Evolutionary conservation across 2,797 vertebrate species (phyloP).

Genomic region (Enteromius trimaculatus): DNA sequence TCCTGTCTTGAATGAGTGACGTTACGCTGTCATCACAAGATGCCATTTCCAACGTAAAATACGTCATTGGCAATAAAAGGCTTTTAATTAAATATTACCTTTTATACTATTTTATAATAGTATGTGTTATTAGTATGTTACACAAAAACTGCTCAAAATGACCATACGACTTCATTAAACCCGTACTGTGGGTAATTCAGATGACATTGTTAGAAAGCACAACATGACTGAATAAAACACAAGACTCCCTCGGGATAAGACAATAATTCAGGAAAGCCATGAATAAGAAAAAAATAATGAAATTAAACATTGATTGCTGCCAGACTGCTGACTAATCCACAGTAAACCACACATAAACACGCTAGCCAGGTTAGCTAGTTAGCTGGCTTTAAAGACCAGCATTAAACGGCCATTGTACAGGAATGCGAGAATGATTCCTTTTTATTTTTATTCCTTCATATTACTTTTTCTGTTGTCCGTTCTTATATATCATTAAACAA

Average conservation of each 20-base stretch:
- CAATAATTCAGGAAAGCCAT: background rate
- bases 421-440: slow-evolving; percentile 16
- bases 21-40: background rate
- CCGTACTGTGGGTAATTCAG: background rate
- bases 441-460: background rate
- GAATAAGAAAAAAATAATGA: background rate
- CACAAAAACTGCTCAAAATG: background rate
- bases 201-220: background rate
- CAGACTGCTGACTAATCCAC: slow-evolving; percentile 42
- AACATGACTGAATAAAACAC: background rate
- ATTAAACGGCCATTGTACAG: slow-evolving; percentile 30
- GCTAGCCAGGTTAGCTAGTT: slow-evolving; percentile 48
- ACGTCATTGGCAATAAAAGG: background rate
- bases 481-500: background rate
- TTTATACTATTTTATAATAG: background rate
- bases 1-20: slow-evolving; percentile 22
- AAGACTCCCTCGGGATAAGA: background rate
- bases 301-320: slow-evolving; percentile 6
- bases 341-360: slow-evolving; percentile 42
- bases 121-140: background rate
- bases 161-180: background rate
- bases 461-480: background rate
- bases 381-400: slow-evolving; percentile 30
- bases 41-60: background rate
- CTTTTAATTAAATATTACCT: background rate